Percentiles rank a stretch among this genome's conserved stretches.
phyloP scores from a whole-genome alignment of 2,888 invertebrate genomes.

The Drosophila rubida region DNA sequence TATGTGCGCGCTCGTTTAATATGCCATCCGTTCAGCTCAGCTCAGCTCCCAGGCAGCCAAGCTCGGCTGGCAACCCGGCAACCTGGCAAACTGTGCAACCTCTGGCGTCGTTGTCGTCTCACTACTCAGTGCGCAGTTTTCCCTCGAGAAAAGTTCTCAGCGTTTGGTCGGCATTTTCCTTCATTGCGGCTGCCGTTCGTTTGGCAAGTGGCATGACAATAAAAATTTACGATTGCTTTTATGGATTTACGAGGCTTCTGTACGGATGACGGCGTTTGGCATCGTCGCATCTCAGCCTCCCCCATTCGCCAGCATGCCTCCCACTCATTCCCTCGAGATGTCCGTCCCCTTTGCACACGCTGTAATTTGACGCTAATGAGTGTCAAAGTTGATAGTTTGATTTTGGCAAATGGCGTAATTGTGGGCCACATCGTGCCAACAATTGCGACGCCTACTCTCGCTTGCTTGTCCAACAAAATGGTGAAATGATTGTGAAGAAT shows the following conservation, averaged over 20 bases:
- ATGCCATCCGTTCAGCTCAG: constrained; percentile 66
- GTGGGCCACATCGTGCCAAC: constrained; percentile 10
- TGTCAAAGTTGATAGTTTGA: constrained; percentile 79
- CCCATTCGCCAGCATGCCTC: background rate
- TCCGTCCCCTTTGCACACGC: constrained; percentile 49
- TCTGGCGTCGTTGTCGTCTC: constrained; percentile 39
- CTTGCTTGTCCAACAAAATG: background rate
- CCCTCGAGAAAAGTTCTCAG: constrained; percentile 81
- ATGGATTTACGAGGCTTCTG: constrained; percentile 77
- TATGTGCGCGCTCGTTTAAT: constrained; percentile 79
- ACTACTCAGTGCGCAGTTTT: constrained; percentile 51
- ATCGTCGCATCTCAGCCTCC: constrained; percentile 11
- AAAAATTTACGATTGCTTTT: constrained; percentile 80
- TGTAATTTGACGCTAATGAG: constrained; percentile 79
- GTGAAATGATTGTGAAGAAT: background rate
- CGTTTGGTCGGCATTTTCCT: constrained; percentile 37
- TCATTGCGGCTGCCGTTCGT: constrained; percentile 32
- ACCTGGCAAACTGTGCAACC: constrained; percentile 43
- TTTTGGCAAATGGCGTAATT: constrained; percentile 76
- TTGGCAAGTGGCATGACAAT: constrained; percentile 77
- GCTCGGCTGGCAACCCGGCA: background rate
- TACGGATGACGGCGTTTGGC: constrained; percentile 3
- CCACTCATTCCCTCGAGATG: background rate
- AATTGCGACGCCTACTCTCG: constrained; percentile 23
- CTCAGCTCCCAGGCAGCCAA: constrained; percentile 44